Conservation (phyloP, 2,797 vertebrate genomes). For the Darevskia nairensis region DNA sequence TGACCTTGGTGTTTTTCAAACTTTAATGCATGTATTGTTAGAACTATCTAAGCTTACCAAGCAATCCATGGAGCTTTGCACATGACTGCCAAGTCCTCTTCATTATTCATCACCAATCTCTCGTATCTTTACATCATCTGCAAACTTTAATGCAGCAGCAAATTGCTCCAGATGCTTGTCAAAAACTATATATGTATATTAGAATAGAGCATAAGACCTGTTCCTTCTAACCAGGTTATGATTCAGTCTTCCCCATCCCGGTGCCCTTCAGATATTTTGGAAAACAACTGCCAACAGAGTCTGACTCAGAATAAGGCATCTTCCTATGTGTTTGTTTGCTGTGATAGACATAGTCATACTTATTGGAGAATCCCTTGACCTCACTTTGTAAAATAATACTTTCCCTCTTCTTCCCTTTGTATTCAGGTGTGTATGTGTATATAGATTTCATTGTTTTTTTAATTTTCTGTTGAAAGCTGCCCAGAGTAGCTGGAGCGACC, state of each 20-base stretch:
- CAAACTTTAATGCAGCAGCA: slow-evolving; percentile 15
- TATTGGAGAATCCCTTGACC: background rate
- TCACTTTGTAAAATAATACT: background rate
- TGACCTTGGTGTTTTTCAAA: slow-evolving; percentile 12
- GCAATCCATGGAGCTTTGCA: background rate
- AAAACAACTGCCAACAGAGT: too few relatives aligned
- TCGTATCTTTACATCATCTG: background rate
- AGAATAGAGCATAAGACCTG: background rate
- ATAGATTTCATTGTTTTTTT: too few relatives aligned
- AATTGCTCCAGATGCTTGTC: slow-evolving; percentile 27
- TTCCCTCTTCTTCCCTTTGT: background rate
- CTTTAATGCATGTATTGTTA: slow-evolving; percentile 13
- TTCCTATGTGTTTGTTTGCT: too few relatives aligned
- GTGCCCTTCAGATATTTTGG: too few relatives aligned
- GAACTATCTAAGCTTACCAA: slow-evolving; percentile 4
- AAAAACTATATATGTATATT: background rate
- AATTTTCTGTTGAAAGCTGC: too few relatives aligned
- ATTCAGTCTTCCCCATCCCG: background rate
- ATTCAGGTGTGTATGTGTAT: background rate
- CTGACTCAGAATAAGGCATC: too few relatives aligned
- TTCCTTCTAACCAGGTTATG: slow-evolving; percentile 1
- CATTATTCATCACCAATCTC: slow-evolving; percentile 11
- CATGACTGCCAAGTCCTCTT: background rate
- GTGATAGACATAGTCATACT: too few relatives aligned
- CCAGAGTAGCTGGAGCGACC: background rate